Evolutionary conservation across 2,888 invertebrate genomes (phyloP).

Genomic region (Drosophila fungiperda): DNA sequence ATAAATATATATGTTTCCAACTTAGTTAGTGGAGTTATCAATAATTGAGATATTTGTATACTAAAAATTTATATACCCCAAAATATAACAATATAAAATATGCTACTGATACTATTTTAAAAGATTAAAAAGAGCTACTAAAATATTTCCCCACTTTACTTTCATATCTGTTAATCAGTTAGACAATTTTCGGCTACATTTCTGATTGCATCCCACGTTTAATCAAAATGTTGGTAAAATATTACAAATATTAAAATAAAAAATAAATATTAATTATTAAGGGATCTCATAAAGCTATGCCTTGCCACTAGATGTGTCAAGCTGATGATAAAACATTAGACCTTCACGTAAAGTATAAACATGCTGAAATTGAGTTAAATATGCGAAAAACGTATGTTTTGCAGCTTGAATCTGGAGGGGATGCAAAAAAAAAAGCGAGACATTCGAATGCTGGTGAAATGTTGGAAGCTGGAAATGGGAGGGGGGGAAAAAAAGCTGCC

Average conservation of each 20-base stretch:
- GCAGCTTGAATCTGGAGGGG: slow-evolving; percentile 48
- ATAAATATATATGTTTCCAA: background rate
- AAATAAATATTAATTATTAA: background rate
- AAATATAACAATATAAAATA: accelerated
- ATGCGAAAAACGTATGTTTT: slow-evolving; percentile 73
- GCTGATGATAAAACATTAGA: background rate
- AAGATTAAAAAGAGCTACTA: background rate
- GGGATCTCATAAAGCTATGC: background rate
- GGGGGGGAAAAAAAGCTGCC: slow-evolving; percentile 71
- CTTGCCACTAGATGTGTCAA: background rate
- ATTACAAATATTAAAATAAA: background rate
- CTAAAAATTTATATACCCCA: no score
- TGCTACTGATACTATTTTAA: no score
- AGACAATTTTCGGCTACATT: background rate
- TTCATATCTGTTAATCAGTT: background rate
- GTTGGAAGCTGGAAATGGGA: slow-evolving; percentile 22
- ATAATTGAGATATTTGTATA: background rate
- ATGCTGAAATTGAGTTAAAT: slow-evolving; percentile 58
- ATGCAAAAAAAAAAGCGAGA: slow-evolving; percentile 14
- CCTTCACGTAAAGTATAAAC: background rate
- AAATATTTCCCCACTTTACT: background rate
- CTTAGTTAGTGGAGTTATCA: background rate
- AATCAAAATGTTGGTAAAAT: background rate
- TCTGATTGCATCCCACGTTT: background rate
- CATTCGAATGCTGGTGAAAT: slow-evolving; percentile 30